phyloP scores from a whole-genome alignment of 2,113 vertebrate genomes.

The Camelus dromedarius region DNA sequence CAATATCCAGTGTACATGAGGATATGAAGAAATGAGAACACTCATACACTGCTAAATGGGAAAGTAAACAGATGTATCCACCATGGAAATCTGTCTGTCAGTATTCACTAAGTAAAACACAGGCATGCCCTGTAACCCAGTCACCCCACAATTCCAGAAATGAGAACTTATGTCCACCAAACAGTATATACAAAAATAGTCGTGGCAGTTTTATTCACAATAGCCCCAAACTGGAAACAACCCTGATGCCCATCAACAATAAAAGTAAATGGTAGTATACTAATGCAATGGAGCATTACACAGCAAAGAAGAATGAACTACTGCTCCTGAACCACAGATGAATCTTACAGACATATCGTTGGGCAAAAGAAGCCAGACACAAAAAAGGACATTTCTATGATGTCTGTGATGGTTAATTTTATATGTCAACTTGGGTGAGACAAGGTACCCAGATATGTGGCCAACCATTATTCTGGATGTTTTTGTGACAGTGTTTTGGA shows the following conservation, averaged over 20 bases:
- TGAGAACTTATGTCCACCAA: not conserved
- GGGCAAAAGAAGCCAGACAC: not conserved
- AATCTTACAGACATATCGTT: not conserved
- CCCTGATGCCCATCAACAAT: not conserved
- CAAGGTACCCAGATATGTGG: not conserved
- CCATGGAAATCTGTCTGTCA: not conserved
- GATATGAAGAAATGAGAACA: not conserved
- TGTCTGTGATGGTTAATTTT: not conserved
- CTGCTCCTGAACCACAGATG: not conserved
- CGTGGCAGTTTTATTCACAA: not conserved
- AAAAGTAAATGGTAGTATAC: not conserved
- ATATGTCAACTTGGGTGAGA: not conserved
- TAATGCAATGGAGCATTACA: not conserved
- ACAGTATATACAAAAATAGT: not conserved
- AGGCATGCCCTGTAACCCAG: not conserved
- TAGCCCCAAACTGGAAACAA: not conserved
- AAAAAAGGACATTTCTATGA: not conserved
- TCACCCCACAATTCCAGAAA: not conserved
- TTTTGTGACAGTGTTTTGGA: not conserved
- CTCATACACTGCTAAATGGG: accelerated
- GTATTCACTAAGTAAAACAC: no score
- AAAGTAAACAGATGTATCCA: accelerated
- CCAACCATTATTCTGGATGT: not conserved
- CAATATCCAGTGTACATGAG: accelerated
- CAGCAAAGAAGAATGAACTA: not conserved